phyloP scores from a whole-genome alignment of 92 coral and sea anemone species.

The Isaurus tuberculatus region DNA sequence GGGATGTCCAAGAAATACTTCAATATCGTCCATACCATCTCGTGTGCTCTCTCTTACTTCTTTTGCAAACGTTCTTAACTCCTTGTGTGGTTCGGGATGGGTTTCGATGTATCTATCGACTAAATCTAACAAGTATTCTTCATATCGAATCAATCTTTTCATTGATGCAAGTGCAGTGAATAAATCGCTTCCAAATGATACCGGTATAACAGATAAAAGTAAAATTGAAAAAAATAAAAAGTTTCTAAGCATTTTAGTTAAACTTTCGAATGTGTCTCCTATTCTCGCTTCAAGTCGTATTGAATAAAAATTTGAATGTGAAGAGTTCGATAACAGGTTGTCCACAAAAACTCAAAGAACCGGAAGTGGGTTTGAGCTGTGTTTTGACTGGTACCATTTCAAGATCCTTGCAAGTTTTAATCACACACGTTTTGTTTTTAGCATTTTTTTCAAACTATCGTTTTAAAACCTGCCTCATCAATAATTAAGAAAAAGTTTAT shows the following conservation, averaged over 20 bases:
- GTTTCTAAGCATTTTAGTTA: not conserved
- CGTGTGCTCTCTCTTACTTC: conserved; percentile 38
- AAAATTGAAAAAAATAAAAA: not conserved
- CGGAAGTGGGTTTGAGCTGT: conserved; percentile 10
- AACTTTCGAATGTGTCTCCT: not conserved
- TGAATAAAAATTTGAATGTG: not conserved
- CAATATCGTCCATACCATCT: conserved; percentile 61
- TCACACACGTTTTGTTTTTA: conserved; percentile 2
- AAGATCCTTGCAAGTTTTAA: conserved; percentile 3
- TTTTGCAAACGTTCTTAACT: conserved; percentile 54
- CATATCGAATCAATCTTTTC: conserved; percentile 82
- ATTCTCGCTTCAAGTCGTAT: not conserved
- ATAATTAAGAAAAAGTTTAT: not conserved
- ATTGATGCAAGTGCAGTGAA: conserved; percentile 42
- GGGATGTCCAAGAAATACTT: conserved; percentile 87
- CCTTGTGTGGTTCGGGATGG: conserved; percentile 51
- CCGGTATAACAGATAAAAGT: conserved; percentile 4
- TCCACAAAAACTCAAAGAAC: conserved; percentile 6
- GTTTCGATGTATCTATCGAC: conserved; percentile 65
- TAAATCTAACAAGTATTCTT: conserved; percentile 59
- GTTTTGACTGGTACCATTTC: conserved; percentile 28
- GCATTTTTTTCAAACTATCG: not conserved
- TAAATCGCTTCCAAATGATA: conserved; percentile 13
- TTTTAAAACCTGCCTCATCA: not conserved
- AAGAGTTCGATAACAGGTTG: not conserved